Percentiles rank a stretch among this genome's conserved stretches.
Conservation (phyloP, 2,797 vertebrate species). For the Diglossa cyanea region DNA sequence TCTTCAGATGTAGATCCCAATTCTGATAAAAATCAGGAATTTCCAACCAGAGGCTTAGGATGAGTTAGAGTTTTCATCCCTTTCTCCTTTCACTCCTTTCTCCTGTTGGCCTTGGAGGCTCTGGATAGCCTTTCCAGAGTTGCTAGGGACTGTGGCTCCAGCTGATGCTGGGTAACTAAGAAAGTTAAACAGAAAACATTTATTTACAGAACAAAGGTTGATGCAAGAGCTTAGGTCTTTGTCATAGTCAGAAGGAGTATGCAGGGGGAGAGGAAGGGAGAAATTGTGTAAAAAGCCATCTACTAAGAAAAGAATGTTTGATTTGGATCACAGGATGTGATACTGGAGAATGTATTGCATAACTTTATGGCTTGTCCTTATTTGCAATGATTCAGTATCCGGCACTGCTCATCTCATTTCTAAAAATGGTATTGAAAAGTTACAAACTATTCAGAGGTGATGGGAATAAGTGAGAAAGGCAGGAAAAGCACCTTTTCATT, state of each 20-base stretch:
- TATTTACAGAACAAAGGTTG: slow-evolving; percentile 45
- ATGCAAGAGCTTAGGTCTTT: slow-evolving; percentile 33
- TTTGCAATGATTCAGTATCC: slow-evolving; percentile 69
- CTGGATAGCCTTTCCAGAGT: not conserved
- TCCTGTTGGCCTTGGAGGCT: not conserved
- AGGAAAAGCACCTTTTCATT: slow-evolving; percentile 37
- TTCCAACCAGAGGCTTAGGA: not conserved
- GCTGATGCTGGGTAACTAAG: slow-evolving; percentile 3
- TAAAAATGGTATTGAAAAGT: slow-evolving; percentile 67
- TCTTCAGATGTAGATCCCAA: not conserved
- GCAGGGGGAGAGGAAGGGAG: not conserved
- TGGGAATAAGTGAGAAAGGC: not conserved
- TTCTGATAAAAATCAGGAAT: not conserved
- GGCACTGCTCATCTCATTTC: slow-evolving; percentile 58
- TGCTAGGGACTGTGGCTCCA: not conserved
- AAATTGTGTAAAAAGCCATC: slow-evolving; percentile 64
- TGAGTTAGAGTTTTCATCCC: not conserved
- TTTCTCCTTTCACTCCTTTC: not conserved
- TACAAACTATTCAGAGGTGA: slow-evolving; percentile 39
- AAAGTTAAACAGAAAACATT: slow-evolving; percentile 44
- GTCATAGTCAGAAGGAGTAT: slow-evolving; percentile 33
- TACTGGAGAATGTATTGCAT: slow-evolving; percentile 64
- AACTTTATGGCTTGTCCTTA: slow-evolving; percentile 69
- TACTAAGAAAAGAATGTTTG: slow-evolving; percentile 71
- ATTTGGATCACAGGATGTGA: slow-evolving; percentile 70